Base-by-base conservation (phyloP, 2,113 vertebrate genomes). In the Chaetorhynchus papuensis region DNA sequence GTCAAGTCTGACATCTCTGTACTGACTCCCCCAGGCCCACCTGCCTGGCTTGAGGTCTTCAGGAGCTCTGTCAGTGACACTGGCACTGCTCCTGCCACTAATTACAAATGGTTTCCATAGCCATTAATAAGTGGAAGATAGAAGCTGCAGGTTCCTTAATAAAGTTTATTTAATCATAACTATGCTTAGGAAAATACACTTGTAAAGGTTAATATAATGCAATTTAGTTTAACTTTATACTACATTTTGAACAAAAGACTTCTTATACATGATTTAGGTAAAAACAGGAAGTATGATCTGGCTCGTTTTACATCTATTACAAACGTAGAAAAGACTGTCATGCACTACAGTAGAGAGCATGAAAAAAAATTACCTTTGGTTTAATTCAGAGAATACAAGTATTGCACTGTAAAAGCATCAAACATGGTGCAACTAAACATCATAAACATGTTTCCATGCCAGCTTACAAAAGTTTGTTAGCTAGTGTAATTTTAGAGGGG, bases 81-180 rank as follows among this genome's bases (percentile, higher is more conserved):
- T 50, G 15, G 37, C 23, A 2, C 31, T 27, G 78, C 69, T 83
- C 64, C 86, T 59, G 47, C 69, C 54, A 49, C 33, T 14, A n/a
- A 45, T 57, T 35, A 76, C 45, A 60, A 63, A 61, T 2, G 20
- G 47, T 72, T 74, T 50, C 41, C 37, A 27, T 0, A 77, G 76
- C 52, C 53, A 56, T 83, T 50, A 97, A 91, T 78, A 95, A 97
- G 44, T 61, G 54, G 53, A 74, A 97, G 70, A 90, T 26, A 86
- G 88, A 97, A 95, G 71, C 88, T 80, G 71, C 31, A 59, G 15
- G 69, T 94, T 97, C 96, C 97, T 98, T 96, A 97, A 98, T 97
- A 97, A 98, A 98, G 96, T 98, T 98, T 98, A 98, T 98, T 98
- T 98, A 95, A 97, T 97, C 95, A 87, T 97, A 97, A 98, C 98